Base-by-base conservation (phyloP, 2,113 vertebrate species). In the Tangachromis dhanisi region DNA sequence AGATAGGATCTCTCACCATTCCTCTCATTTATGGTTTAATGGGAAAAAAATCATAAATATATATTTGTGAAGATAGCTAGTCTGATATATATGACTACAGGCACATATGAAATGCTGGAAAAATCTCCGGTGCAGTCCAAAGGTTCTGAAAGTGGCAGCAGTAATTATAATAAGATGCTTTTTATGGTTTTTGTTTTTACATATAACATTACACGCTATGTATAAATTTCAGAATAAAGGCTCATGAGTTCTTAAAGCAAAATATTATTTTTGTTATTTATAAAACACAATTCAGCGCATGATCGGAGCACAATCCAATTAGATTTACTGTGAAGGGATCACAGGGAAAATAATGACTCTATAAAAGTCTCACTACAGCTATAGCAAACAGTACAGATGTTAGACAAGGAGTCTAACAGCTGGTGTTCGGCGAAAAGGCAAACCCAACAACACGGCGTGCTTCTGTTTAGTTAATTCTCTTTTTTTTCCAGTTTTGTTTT, bases 1-100 rank as follows among this genome's bases (percentile, higher is more conserved):
- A 84, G 90, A 90, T 73, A 80, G 88, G 89, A 87, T 89, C 84
- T 86, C 85, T 79, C 51, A 82, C 89, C 88, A 85, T 90, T 94
- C 85, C 85, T 90, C 80, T 63, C 26, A 73, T 88, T 45, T 4
- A 53, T 21, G 17, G 47, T 88, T 89, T 79, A 38, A 66, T 3
- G 7, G 71, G 33, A 7, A 86, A 73, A 76, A 85, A 21, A 38
- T 38, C 1, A 66, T 38, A 0, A 5, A 38, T 86, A 85, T 73
- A 31, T 76, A 26, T 45, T 29, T 49, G 16, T 31, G 33, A 89
- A 68, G 19, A 73, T 51, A 24, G 13, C 68, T 19, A 13, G 45
- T 83, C 66, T 16, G 13, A 42, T 86, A 31, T 38, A 54, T 81
- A 19, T 7, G 2, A 49, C 33, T 63, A 17, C 9, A 17, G 8